Evolutionary conservation across 1,140 invertebrate genomes (phyloP), one percentile per base, ranked within the genome.

Genomic region (Drosophila tani): DNA sequence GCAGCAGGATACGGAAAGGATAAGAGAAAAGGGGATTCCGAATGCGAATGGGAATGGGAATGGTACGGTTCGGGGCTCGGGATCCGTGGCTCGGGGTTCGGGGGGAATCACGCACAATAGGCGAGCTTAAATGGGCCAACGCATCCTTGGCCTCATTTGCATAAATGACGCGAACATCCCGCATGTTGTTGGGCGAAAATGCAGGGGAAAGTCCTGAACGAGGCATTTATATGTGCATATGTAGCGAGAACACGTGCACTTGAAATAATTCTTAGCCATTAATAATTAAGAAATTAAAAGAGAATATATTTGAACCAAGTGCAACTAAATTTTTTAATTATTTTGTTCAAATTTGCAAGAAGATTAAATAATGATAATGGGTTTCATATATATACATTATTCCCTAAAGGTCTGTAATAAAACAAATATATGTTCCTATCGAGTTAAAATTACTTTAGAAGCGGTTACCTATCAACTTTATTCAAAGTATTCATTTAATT

Each of bases 71-170:
- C 6, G 51, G 12, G 29, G 50, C 0, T 14, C 11, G 12, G 51
- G 17, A 12, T 0, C 5, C 6, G 29, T n/a, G 17, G 14, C 14
- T 19, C 29, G 29, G 17, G 51, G n/a, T 17, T 43, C 11, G 7
- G n/a, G 41, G 69, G 50, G 12, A 81, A 56, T 55, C 75, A 81
- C 75, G 85, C 86, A 90, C 86, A 90, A 90, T 81, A 68, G 66
- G 32, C 53, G 46, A 78, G 77, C 75, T 86, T 86, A 86, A 86
- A 86, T 86, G 82, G 83, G 58, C 27, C 74, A 82, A 60, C 58
- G 85, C 86, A 85, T 90, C 82, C 70, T 85, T 90, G 85, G 81
- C 68, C 82, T 90, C 85, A 90, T 90, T 90, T 90, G 79, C 85
- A 90, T 90, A 90, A 90, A 90, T 85, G 86, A 79, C 82, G 75